Evolutionary conservation across 2,113 vertebrate genomes (phyloP).

Genomic region (Saguinus midas): DNA sequence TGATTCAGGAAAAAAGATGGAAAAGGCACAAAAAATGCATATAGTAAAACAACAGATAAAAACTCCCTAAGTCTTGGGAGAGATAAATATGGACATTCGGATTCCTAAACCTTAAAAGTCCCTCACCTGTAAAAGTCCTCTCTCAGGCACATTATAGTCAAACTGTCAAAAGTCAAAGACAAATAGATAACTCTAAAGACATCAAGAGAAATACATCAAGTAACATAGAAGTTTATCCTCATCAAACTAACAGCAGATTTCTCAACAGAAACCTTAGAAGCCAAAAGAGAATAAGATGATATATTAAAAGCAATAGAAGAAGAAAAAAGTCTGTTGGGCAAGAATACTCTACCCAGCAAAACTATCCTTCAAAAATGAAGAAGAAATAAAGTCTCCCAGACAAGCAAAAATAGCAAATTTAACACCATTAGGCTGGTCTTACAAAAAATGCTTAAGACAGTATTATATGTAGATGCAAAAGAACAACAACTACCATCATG

Average conservation of each 20-base stretch:
- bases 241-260: neutral
- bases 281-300: neutral
- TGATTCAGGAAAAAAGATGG: neutral
- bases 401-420: neutral
- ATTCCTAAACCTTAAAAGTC: neutral
- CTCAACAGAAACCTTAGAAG: neutral
- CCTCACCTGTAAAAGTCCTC: neutral
- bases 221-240: neutral
- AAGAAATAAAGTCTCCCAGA: neutral
- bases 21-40: neutral
- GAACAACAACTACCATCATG: neutral
- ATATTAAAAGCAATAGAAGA: neutral
- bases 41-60: neutral
- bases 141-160: neutral
- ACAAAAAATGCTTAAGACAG: neutral
- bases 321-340: neutral
- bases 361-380: neutral
- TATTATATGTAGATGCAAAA: neutral
- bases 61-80: neutral
- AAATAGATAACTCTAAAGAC: neutral
- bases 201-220: neutral
- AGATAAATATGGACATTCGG: neutral
- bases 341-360: neutral
- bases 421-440: neutral
- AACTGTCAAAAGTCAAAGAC: neutral